Conservation (phyloP, 2,888 invertebrate genomes). For the Nezara viridula region DNA sequence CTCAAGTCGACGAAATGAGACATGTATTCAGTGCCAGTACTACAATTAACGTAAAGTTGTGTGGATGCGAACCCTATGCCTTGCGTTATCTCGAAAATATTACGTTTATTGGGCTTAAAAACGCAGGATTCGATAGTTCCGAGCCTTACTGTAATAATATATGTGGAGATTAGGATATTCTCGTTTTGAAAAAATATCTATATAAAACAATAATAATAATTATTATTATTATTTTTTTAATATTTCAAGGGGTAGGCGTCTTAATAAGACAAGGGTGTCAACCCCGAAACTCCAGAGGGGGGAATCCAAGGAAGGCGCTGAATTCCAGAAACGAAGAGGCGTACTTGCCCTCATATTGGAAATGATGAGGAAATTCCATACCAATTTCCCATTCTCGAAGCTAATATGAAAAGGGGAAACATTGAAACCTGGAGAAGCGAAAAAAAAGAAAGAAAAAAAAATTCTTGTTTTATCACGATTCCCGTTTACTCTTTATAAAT, state of each 20-base stretch:
- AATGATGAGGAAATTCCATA: constrained; percentile 50
- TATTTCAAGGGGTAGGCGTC: neutral
- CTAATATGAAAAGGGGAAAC: constrained; percentile 55
- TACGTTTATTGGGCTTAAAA: too few species aligned
- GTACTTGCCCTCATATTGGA: constrained; percentile 49
- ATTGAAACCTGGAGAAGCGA: neutral
- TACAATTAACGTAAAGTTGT: too few species aligned
- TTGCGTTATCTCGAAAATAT: too few species aligned
- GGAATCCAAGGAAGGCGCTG: constrained; percentile 2
- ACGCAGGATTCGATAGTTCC: too few species aligned
- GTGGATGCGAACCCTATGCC: too few species aligned
- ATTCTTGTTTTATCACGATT: neutral
- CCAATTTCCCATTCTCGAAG: constrained; percentile 50
- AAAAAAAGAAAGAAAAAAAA: neutral
- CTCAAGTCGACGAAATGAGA: too few species aligned
- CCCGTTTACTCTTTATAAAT: too few species aligned
- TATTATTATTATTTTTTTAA: neutral
- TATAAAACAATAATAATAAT: neutral
- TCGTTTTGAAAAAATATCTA: too few species aligned
- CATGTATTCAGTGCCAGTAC: too few species aligned
- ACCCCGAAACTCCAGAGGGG: neutral
- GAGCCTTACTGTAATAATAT: too few species aligned
- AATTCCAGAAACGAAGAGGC: constrained; percentile 48
- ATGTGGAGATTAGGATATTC: too few species aligned
- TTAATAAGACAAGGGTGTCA: constrained; percentile 17